These are phyloP conservation scores for Apeltes quadracus DNA, from an alignment of 2,113 vertebrate species.

Conservation along the genomic window DNA sequence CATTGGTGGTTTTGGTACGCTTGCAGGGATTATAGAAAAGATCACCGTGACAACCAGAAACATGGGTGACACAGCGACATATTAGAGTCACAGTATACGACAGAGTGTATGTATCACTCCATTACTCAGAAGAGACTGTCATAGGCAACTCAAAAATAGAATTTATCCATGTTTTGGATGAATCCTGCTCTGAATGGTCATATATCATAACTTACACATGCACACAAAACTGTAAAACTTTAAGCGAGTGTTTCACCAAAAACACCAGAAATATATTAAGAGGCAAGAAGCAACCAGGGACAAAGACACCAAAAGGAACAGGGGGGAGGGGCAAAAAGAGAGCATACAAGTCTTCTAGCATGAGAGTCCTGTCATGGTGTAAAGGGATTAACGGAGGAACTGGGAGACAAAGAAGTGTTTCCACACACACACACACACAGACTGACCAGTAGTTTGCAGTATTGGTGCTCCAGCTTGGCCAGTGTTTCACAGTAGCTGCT, in stretches of 20 bases:
- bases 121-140: too few relatives aligned
- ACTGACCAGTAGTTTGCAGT: constrained; percentile 96
- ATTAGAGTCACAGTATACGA: neutral
- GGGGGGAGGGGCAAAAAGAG: neutral
- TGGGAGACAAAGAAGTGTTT: constrained; percentile 32
- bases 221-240: neutral
- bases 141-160: too few relatives aligned
- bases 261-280: neutral
- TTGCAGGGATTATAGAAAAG: neutral
- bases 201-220: neutral
- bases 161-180: too few relatives aligned
- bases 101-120: too few relatives aligned
- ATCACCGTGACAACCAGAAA: neutral
- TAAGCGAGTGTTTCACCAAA: neutral
- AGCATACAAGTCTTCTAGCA: constrained; percentile 22
- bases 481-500: constrained; percentile 92
- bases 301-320: constrained; percentile 2
- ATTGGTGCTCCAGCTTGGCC: constrained; percentile 93
- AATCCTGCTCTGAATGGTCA: too few relatives aligned
- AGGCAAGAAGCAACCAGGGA: neutral
- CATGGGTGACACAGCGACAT: neutral
- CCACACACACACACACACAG: neutral
- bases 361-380: constrained; percentile 39
- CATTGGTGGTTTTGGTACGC: neutral
- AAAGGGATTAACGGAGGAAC: constrained; percentile 55